Evolutionary conservation across 1,140 invertebrate genomes (phyloP).

Genomic region (Lineus longissimus): DNA sequence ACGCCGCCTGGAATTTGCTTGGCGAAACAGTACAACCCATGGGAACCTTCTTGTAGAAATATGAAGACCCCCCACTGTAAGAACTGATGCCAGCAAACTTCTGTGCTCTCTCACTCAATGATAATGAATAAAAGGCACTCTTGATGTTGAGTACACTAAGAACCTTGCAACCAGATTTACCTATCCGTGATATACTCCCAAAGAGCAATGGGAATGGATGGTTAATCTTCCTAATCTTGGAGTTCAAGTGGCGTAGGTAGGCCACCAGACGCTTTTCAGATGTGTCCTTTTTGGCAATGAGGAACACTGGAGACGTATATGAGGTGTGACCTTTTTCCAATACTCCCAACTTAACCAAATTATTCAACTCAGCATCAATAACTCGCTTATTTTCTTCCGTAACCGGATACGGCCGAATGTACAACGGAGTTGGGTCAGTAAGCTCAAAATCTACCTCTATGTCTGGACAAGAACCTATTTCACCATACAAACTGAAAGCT

Average conservation of each 20-base stretch:
- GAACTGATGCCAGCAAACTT: not conserved
- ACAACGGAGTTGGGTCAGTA: not conserved
- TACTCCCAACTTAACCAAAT: not conserved
- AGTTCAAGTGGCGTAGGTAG: not conserved
- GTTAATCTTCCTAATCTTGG: not conserved
- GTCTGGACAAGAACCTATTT: not conserved
- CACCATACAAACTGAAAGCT: no score
- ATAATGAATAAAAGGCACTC: no score
- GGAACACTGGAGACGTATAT: not conserved
- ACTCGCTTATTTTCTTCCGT: not conserved
- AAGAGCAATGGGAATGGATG: not conserved
- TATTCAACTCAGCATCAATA: not conserved
- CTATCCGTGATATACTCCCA: no score
- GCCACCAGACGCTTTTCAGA: not conserved
- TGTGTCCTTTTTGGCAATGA: not conserved
- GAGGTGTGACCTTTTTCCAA: no score
- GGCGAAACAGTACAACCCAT: not conserved
- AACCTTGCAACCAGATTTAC: not conserved
- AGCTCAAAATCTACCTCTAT: not conserved
- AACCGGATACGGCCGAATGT: not conserved
- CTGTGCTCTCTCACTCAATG: not conserved
- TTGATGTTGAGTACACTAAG: not conserved
- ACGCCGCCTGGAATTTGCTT: not conserved
- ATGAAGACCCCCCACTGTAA: not conserved
- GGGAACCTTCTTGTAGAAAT: not conserved